These are phyloP conservation scores for Microtus montanus DNA, from an alignment of 2,113 vertebrate genomes.

Conservation along the genomic window DNA sequence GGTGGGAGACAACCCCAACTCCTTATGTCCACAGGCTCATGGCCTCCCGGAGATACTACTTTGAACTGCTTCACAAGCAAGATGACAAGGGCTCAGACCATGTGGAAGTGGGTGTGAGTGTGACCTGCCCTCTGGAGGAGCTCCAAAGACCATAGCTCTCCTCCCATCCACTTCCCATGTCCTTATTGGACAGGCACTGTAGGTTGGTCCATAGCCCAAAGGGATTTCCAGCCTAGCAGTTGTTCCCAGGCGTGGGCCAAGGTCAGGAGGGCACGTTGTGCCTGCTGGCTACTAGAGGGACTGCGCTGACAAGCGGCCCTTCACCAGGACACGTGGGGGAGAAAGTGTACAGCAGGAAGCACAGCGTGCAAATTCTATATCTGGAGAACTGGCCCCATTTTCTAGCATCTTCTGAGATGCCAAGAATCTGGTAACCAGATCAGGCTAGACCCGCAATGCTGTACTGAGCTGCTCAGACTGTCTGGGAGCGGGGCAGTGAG, in stretches of 20 bases:
- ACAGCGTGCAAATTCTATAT: background rate
- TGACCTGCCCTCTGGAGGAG: accelerated
- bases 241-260: background rate
- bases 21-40: slow-evolving; percentile 88
- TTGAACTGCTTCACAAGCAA: slow-evolving; percentile 98
- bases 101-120: slow-evolving; percentile 97
- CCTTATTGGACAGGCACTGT: background rate
- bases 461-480: background rate
- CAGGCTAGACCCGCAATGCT: too few relatives aligned
- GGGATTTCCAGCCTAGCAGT: background rate
- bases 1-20: background rate
- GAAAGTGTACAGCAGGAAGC: background rate
- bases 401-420: background rate
- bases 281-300: background rate
- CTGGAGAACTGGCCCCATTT: background rate
- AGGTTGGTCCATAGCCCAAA: background rate
- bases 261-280: background rate
- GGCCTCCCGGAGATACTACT: slow-evolving; percentile 96
- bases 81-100: slow-evolving; percentile 97
- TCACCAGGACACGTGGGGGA: background rate
- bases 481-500: background rate
- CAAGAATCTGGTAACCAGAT: background rate
- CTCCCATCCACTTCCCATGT: background rate
- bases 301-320: background rate
- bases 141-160: background rate